Conservation (phyloP, 2,797 vertebrate species). For the Gorsachius magnificus region DNA sequence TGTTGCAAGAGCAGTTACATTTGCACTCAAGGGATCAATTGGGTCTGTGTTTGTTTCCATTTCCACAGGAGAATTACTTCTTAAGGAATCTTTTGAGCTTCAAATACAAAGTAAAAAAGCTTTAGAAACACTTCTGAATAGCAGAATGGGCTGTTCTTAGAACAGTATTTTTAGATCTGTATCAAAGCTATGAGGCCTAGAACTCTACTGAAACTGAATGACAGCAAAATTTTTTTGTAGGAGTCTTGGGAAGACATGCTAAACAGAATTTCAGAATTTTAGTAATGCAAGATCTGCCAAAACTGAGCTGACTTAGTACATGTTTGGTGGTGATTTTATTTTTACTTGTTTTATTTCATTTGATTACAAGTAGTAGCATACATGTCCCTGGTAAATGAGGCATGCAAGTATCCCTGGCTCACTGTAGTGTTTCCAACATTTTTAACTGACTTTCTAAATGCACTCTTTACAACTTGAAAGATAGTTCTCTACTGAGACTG, state of each 20-base stretch:
- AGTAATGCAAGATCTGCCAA: background rate
- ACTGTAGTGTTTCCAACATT: background rate
- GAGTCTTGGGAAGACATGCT: background rate
- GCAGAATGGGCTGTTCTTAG: background rate
- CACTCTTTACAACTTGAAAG: background rate
- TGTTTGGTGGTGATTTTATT: background rate
- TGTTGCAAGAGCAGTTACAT: constrained; percentile 76
- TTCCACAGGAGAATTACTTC: constrained; percentile 95
- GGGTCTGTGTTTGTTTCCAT: constrained; percentile 95
- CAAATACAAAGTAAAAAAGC: constrained; percentile 27
- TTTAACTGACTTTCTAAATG: background rate
- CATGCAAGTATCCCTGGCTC: background rate
- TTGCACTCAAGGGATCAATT: constrained; percentile 86
- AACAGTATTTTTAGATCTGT: background rate
- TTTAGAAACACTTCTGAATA: background rate
- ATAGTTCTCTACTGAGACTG: background rate
- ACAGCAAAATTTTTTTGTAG: background rate
- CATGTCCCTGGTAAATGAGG: background rate
- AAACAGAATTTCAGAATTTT: background rate
- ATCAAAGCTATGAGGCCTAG: background rate
- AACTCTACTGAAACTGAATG: background rate
- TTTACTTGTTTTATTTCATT: background rate
- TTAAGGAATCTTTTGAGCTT: constrained; percentile 91
- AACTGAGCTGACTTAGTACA: background rate
- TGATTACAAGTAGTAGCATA: background rate